Evolutionary conservation across 1,140 invertebrate species (phyloP), one percentile per base, ranked within the genome.

Genomic region (Antheraea mylitta): DNA sequence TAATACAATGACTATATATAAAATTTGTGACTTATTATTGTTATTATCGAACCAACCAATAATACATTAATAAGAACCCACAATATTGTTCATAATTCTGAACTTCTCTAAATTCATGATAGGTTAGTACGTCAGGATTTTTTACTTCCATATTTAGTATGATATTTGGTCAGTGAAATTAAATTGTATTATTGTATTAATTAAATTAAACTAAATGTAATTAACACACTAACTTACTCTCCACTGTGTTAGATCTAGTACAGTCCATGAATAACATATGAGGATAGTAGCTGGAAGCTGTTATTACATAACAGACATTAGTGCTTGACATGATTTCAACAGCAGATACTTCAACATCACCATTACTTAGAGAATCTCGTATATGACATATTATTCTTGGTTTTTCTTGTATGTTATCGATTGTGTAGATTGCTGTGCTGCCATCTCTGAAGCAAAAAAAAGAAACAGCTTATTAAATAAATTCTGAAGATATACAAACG

Each of bases 321-420:
- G 58, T 63, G 36, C 63, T 75, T 22, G 76, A 65, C 7, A 84
- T 71, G 19, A 81, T 65, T 68, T 91, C 89, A 7, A 91, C 83
- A 18, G 85, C 80, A 18, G 87, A 76, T 7, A 91, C 87, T 73
- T 90, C 89, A 10, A 78, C 76, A 18, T 68, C 11, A 6, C 89
- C 89, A 75, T 78, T 71, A 8, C 80, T 71, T 64, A 86, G 83
- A 62, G 87, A 89, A 73, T 91, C 79, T 42, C 75, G 36, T 22
- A 88, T 84, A 61, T 86, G 78, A 45, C 72, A 73, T 9, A 86
- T 36, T 30, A 87, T 67, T 18, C 53, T 37, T 48, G 89, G 89
- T 60, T 68, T 77, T 22, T 67, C 64, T 38, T 53, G 69, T 63
- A 72, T 64, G 45, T 81, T 68, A 16, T 81, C 64, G 7, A 73